Base-by-base conservation (phyloP, 1,140 invertebrate species). In the Ceratoteleas bidentatus region DNA sequence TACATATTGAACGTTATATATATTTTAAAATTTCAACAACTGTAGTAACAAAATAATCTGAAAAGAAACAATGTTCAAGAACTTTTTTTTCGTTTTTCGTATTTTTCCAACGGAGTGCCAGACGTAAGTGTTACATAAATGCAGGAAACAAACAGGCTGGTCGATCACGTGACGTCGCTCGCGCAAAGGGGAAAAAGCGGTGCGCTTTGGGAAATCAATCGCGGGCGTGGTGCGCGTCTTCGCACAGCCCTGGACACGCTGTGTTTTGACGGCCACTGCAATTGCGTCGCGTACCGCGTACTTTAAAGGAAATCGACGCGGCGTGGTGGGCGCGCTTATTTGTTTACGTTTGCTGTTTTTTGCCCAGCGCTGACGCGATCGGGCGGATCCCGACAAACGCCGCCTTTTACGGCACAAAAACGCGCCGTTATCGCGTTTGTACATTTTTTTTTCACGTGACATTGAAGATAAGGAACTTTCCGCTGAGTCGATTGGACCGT, bases 301-400 rank as follows among this genome's bases (percentile, higher is more conserved):
- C 75, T 68, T 80, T 80, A 80, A 80, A 80, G 77, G 77, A 80
- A 73, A 69, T 79, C 56, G 68, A 56, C 56, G 68, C 66, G 69
- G 57, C 61, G 58, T 11, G 6, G 40, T 43, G 40, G 40, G 40
- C 40, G 40, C n/a, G n/a, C n/a, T 43, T 43, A 43, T 43, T 43
- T 43, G 9, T 43, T 49, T 49, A 24, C 24, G 24, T 24, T 24
- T 4, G 24, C 24, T 24, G 24, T 49, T 49, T 49, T 13, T 13
- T 49, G 6, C 10, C 10, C 8, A 54, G 32, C 43, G 76, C 43
- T 79, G 76, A 79, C 76, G 76, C 66, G 68, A 79, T 72, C 15
- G 47, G 13, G 62, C 0, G 11, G 49, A 57, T 57, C 38, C 52
- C 54, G 32, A 69, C 24, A 24, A 24, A 24, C 24, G 53, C 52